Evolutionary conservation across 2,888 invertebrate genomes (phyloP), one percentile per base, ranked within the genome.

Genomic region (Macrosiphum euphorbiae): DNA sequence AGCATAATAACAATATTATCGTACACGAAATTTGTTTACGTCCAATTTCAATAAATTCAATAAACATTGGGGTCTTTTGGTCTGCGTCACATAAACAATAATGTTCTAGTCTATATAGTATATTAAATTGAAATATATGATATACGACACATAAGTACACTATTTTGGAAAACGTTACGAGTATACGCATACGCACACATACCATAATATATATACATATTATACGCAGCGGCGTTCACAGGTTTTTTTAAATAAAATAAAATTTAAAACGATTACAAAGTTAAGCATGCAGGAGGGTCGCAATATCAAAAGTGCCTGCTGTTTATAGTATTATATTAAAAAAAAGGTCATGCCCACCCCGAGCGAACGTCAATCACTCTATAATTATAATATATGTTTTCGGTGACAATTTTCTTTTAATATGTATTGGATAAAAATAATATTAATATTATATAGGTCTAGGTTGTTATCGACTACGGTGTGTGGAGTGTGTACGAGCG

Each of bases 381-480:
- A 8, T 4, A 35, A 24, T 88, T 44, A 26, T 58, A 35, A 78
- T 35, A 78, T 2, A 20, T 7, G 35, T 78, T 11, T 67, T 47
- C 47, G 16, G 16, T 44, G 50, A 8, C 50, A n/a, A n/a, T 78
- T 90, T 50, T 47, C 24, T 90, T 78, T 90, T 67, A 50, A 50
- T 24, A 41, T 7, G 16, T 44, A 78, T 58, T 26, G 35, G 24
- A 89, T 90, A 67, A 78, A 78, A 78, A 78, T 35, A 78, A 35
- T 78, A 78, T 35, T 35, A 35, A 86, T 47, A 50, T n/a, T 24
- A 67, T 90, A 11, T 67, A 67, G 90, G 67, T 90, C 50, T 90
- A 67, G 67, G 67, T 67, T 86, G 86, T 86, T 50, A 47, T 90
- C 90, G 90, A 90, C 50, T 35, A 50, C 50, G 47, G 50, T 16